Conservation (phyloP, 2,797 vertebrate genomes). For the Hippoglossus hippoglossus region DNA sequence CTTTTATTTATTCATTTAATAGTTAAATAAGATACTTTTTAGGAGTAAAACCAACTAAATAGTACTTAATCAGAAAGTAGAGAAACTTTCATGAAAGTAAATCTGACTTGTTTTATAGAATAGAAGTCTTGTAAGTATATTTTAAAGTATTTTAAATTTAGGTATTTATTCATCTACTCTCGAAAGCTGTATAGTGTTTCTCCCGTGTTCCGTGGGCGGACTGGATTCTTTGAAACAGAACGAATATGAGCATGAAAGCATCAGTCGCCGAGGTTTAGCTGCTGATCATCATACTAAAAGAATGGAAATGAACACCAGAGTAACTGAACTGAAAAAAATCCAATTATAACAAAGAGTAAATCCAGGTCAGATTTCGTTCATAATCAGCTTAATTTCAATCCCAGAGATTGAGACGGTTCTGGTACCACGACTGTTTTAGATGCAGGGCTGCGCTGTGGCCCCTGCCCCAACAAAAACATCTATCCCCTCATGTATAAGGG, state of each 20-base stretch:
- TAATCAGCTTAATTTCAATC: constrained; percentile 68
- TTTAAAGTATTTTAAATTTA: too few relatives aligned
- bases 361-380: constrained; percentile 33
- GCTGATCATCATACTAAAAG: constrained; percentile 11
- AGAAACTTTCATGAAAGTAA: too few relatives aligned
- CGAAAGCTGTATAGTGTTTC: background rate
- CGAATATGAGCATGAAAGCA: constrained; percentile 10
- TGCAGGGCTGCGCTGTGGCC: constrained; percentile 54
- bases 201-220: too few relatives aligned
- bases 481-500: background rate
- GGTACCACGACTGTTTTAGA: constrained; percentile 53
- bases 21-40: too few relatives aligned
- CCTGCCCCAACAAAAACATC: constrained; percentile 40
- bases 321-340: constrained; percentile 49
- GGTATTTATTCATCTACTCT: background rate
- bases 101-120: too few relatives aligned
- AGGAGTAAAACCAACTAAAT: too few relatives aligned
- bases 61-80: too few relatives aligned
- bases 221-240: background rate
- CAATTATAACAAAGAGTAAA: constrained; percentile 43
- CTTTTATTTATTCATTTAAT: too few relatives aligned
- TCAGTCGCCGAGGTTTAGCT: constrained; percentile 1
- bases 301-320: constrained; percentile 39
- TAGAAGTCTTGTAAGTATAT: too few relatives aligned
- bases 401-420: constrained; percentile 42